Evolutionary conservation across 2,113 vertebrate genomes (phyloP), one percentile per base, ranked within the genome.

Genomic region (Crypturellus undulatus): DNA sequence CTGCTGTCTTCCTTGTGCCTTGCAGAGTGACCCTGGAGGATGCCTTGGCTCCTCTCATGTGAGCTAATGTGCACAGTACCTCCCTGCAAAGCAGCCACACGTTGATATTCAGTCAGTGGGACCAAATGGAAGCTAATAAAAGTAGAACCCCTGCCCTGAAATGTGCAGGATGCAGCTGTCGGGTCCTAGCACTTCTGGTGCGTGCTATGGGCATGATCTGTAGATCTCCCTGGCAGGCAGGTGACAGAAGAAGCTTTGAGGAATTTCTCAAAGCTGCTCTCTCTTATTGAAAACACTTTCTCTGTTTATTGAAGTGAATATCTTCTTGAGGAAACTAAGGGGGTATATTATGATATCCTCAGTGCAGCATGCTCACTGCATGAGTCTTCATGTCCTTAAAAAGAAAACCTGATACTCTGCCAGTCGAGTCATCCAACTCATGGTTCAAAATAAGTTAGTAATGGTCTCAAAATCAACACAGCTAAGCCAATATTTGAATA

Each of bases 1-100:
- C 0, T 1, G 26, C 34, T 34, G 30, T 45, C 24, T 51, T 13
- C 34, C 60, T 73, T 9, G 32, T 68, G 13, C 3, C 0, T 10
- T 13, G 64, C 5, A 62, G 52, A 12, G 20, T 63, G 71, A 58
- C 16, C 13, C 52, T 34, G 22, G n/a, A 64, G 13, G 34, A n/a
- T 9, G 24, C 8, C 26, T 69, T 25, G 45, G 24, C 58, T 87
- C 2, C 60, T 56, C 81, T 38, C 42, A 47, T 54, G 25, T 36
- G 40, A 82, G 25, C 51, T 56, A 75, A 52, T 12, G 6, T 62
- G n/a, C 40, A 20, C 0, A 4, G 51, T n/a, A 58, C 7, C 71
- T 70, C 70, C 28, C 43, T 21, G 18, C 26, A n/a, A 15, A 34
- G n/a, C 47, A 63, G 49, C 10, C 79, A 64, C 7, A 43, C 49